phyloP scores from a whole-genome alignment of 1,140 invertebrate species.

The Teleopsis dalmanni region DNA sequence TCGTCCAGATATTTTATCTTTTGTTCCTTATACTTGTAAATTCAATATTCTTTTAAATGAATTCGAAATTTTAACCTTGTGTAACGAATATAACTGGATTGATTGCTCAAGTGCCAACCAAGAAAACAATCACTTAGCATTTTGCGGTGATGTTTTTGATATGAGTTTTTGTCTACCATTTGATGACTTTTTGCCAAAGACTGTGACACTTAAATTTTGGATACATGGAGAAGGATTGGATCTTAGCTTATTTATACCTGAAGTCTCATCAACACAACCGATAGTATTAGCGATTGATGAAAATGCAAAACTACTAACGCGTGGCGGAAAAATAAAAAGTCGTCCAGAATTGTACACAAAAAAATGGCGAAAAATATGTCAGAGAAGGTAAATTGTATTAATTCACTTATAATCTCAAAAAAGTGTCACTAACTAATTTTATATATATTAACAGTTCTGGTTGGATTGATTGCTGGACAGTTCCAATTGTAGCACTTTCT shows the following conservation, averaged over 20 bases:
- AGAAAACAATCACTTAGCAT: slow-evolving; percentile 88
- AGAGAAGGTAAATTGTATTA: slow-evolving; percentile 51
- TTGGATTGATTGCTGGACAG: slow-evolving; percentile 94
- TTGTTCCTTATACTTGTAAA: slow-evolving; percentile 96
- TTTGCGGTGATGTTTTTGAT: slow-evolving; percentile 88
- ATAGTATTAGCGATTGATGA: slow-evolving; percentile 78
- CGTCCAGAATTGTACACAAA: slow-evolving; percentile 53
- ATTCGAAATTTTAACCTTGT: slow-evolving; percentile 89
- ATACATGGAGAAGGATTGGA: slow-evolving; percentile 91
- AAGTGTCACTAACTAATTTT: not conserved
- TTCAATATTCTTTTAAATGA: slow-evolving; percentile 86
- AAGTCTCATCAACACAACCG: slow-evolving; percentile 79
- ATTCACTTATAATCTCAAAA: slow-evolving; percentile 6
- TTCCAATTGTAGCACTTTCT: slow-evolving; percentile 84
- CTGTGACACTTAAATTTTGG: slow-evolving; percentile 81
- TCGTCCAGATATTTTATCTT: slow-evolving; percentile 83
- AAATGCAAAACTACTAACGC: slow-evolving; percentile 76
- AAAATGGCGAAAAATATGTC: slow-evolving; percentile 84
- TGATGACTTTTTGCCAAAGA: slow-evolving; percentile 81
- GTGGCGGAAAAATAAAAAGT: slow-evolving; percentile 58
- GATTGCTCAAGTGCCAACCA: slow-evolving; percentile 92
- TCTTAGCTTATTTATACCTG: slow-evolving; percentile 80
- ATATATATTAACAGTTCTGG: slow-evolving; percentile 45
- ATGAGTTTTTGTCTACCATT: slow-evolving; percentile 89
- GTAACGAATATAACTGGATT: slow-evolving; percentile 98